phyloP scores from a whole-genome alignment of 92 coral and sea anemone species.

The Porites evermanni region DNA sequence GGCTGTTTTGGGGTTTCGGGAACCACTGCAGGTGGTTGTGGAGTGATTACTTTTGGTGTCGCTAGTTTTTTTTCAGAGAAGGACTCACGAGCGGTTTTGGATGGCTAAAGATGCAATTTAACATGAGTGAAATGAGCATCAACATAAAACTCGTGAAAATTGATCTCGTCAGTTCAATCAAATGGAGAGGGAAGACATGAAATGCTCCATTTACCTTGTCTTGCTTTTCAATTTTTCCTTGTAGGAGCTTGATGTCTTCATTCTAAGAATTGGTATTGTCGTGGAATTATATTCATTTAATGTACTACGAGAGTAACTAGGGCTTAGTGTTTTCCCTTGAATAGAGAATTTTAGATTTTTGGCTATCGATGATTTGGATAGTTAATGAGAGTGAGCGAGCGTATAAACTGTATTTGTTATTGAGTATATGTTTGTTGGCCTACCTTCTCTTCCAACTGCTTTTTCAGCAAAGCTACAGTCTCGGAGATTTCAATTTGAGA shows the following conservation, averaged over 20 bases:
- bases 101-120: background rate
- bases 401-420: too few relatives aligned
- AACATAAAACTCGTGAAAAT: background rate
- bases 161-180: too few relatives aligned
- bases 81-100: slow-evolving; percentile 1
- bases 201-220: background rate
- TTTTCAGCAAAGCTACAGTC: slow-evolving; percentile 35
- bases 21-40: slow-evolving; percentile 50
- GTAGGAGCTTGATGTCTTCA: slow-evolving; percentile 13
- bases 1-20: slow-evolving; percentile 72
- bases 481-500: slow-evolving; percentile 29
- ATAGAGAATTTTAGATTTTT: too few relatives aligned
- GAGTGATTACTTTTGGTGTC: slow-evolving; percentile 42
- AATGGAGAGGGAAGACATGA: background rate
- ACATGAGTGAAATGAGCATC: background rate
- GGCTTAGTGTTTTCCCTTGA: too few relatives aligned
- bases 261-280: background rate
- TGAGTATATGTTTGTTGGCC: background rate
- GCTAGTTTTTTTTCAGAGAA: background rate
- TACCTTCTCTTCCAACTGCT: slow-evolving; percentile 57
- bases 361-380: too few relatives aligned
- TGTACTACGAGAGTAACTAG: too few relatives aligned
- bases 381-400: too few relatives aligned
- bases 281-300: background rate
- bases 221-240: slow-evolving; percentile 15